These are phyloP conservation scores for Corticium candelabrum DNA, from an alignment of 37 sponge, comb jelly and placozoan genomes.

Conservation along the genomic window DNA sequence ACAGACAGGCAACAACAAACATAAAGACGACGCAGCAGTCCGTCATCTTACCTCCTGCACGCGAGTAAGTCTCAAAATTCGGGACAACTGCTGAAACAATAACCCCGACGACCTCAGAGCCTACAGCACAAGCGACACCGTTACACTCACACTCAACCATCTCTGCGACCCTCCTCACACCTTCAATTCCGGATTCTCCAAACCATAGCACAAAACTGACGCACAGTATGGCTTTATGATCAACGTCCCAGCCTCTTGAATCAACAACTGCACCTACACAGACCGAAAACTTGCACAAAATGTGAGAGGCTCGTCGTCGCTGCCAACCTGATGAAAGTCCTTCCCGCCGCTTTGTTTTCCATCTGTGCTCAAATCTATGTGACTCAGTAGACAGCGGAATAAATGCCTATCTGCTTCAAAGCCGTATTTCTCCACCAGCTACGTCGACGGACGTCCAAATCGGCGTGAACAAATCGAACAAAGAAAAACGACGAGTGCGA, in stretches of 20 bases:
- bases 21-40: neutral
- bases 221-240: constrained; percentile 77
- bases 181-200: constrained; percentile 61
- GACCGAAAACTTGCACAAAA: too few relatives aligned
- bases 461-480: neutral
- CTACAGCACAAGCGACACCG: constrained; percentile 19
- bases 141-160: too few relatives aligned
- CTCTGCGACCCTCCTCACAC: too few relatives aligned
- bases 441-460: too few relatives aligned
- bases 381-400: constrained; percentile 62
- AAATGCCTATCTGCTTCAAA: constrained; percentile 77
- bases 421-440: constrained; percentile 82
- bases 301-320: constrained; percentile 14
- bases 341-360: constrained; percentile 55
- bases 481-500: neutral
- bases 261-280: constrained; percentile 73
- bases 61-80: constrained; percentile 41
- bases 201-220: constrained; percentile 69
- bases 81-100: constrained; percentile 41
- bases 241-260: constrained; percentile 56
- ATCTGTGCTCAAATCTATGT: constrained; percentile 58
- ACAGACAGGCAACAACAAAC: neutral
- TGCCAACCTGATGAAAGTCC: constrained; percentile 52
- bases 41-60: constrained; percentile 67
- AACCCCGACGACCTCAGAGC: constrained; percentile 34